phyloP scores from a whole-genome alignment of 92 coral and sea anemone species.

The Epizoanthus rinbou region DNA sequence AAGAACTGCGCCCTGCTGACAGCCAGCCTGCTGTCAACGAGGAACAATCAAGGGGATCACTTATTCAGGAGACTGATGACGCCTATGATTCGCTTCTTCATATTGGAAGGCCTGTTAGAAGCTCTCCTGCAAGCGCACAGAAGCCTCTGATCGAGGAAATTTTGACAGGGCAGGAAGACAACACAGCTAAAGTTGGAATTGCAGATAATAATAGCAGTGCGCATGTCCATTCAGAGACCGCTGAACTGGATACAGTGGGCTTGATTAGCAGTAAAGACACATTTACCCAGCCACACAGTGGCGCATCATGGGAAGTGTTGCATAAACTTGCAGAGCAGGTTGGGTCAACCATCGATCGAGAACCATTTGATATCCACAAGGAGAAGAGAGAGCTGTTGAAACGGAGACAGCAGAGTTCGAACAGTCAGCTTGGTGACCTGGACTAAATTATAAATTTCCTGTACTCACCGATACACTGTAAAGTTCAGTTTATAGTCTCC shows the following conservation, averaged over 20 bases:
- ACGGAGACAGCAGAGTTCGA: conserved; percentile 44
- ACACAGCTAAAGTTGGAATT: not conserved
- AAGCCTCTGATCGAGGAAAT: conserved; percentile 67
- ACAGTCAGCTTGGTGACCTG: conserved; percentile 15
- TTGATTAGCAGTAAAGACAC: not conserved
- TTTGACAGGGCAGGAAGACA: not conserved
- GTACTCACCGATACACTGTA: not conserved
- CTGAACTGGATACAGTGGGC: not conserved
- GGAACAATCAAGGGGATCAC: not conserved
- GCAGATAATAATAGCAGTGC: not conserved
- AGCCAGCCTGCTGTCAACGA: not conserved
- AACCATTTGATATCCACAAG: conserved; percentile 76
- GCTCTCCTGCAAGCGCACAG: not conserved
- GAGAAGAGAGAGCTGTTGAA: conserved; percentile 63
- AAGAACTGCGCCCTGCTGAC: not conserved
- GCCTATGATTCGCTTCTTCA: conserved; percentile 17
- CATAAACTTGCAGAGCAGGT: conserved; percentile 80
- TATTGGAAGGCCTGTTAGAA: conserved; percentile 12
- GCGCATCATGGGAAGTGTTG: conserved; percentile 62
- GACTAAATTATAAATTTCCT: not conserved
- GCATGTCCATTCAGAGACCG: no score
- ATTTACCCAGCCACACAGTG: not conserved
- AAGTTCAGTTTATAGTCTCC: no score
- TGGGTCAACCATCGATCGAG: conserved; percentile 85
- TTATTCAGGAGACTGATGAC: not conserved